Percentiles rank a stretch among this genome's conserved stretches.
Evolutionary conservation across 2,888 invertebrate species (phyloP).

Genomic region (Pterostichus niger): DNA sequence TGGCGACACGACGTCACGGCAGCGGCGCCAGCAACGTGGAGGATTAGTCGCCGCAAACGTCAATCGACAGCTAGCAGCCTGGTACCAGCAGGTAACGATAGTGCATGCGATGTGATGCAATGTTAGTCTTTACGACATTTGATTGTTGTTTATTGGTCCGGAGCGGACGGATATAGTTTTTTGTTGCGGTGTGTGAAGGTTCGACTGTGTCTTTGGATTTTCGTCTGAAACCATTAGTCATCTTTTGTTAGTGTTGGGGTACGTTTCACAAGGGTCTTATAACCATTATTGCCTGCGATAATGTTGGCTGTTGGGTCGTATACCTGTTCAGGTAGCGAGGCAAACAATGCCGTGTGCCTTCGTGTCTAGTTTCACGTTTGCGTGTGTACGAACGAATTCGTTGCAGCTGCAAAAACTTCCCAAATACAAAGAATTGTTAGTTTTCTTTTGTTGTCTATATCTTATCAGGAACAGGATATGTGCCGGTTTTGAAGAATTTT

Average conservation of each 20-base stretch:
- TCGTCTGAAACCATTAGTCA: slow-evolving; percentile 62
- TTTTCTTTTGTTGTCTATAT: slow-evolving; percentile 50
- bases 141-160: slow-evolving; percentile 1
- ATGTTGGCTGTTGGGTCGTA: slow-evolving; percentile 51
- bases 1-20: slow-evolving; percentile 19
- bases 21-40: slow-evolving; percentile 25
- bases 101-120: slow-evolving; percentile 7
- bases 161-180: not conserved
- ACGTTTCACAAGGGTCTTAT: slow-evolving; percentile 61
- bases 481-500: slow-evolving; percentile 62
- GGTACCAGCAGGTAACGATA: slow-evolving; percentile 37
- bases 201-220: slow-evolving; percentile 9
- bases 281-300: slow-evolving; percentile 61
- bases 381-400: slow-evolving; percentile 23
- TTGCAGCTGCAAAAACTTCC: slow-evolving; percentile 65
- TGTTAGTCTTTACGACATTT: slow-evolving; percentile 2
- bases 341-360: slow-evolving; percentile 43
- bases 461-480: slow-evolving; percentile 65
- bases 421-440: slow-evolving; percentile 51
- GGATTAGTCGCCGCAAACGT: slow-evolving; percentile 29
- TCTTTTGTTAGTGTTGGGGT: slow-evolving; percentile 62
- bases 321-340: slow-evolving; percentile 58
- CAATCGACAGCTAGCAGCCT: not conserved
- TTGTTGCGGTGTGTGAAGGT: slow-evolving; percentile 37
- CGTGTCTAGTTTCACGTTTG: slow-evolving; percentile 43